These are phyloP conservation scores for Sphaerophoria taeniata DNA, from an alignment of 2,888 invertebrate genomes.

Conservation along the genomic window DNA sequence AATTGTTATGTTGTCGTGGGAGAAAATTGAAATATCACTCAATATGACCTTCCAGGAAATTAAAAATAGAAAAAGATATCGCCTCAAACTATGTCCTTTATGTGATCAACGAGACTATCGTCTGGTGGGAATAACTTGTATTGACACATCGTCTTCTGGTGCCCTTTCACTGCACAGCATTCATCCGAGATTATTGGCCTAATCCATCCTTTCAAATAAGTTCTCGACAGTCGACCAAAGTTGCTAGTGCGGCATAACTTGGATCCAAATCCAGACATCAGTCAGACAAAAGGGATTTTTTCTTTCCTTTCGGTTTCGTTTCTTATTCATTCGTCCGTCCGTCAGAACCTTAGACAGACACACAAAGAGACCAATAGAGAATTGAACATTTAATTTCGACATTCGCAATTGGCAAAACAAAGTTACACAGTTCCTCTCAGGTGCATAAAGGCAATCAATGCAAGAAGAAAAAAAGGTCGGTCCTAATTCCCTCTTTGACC, in stretches of 20 bases:
- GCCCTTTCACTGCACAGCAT: constrained; percentile 64
- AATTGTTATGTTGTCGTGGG: constrained; percentile 9
- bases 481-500: constrained; percentile 68
- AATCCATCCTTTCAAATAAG: constrained; percentile 68
- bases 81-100: constrained; percentile 30
- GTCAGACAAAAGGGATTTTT: constrained; percentile 63
- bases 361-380: constrained; percentile 33
- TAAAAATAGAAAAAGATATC: constrained; percentile 18
- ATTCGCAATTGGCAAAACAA: constrained; percentile 71
- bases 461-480: constrained; percentile 17
- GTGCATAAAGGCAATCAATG: constrained; percentile 57
- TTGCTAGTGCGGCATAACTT: constrained; percentile 36
- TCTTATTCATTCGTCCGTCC: background rate
- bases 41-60: constrained; percentile 56
- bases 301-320: constrained; percentile 54
- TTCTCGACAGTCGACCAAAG: constrained; percentile 59
- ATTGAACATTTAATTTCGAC: constrained; percentile 48
- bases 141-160: constrained; percentile 68
- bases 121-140: constrained; percentile 65
- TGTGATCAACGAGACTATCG: background rate
- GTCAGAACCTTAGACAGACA: constrained; percentile 13
- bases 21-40: constrained; percentile 58
- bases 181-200: constrained; percentile 72
- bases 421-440: constrained; percentile 55
- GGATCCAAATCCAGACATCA: constrained; percentile 55